Base-by-base conservation (phyloP, 92 coral and sea anemone species). In the Virgularia gustaviana region DNA sequence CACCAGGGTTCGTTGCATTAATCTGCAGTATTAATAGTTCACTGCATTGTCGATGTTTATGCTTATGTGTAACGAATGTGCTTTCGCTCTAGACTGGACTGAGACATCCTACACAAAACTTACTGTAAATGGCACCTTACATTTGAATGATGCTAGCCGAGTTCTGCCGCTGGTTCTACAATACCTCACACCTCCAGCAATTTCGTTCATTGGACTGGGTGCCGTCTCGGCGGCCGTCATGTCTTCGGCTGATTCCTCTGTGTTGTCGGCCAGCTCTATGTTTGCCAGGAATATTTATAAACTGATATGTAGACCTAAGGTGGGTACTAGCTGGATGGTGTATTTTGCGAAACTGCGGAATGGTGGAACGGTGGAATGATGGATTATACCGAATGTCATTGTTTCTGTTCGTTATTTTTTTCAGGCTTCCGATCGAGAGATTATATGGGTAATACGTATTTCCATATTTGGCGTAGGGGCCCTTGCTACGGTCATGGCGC, bases 201-300 rank as follows among this genome's bases (percentile, higher is more conserved):
- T 90, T 10, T 75, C 95, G 42, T 80, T 90, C 75, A 71, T 90
- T 49, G 97, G 97, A 3, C 86, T 90, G 10, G 97, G 95, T 6
- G 97, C 97, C 15, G 97, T 88, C 36, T 85, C 97, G 35, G 90
- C 97, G 0, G 97, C 97, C 13, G 97, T 90, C 47, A 90, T 90
- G 97, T 90, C 97, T 33, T 88, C 95, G 20, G 94, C 97, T 3
- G 97, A 90, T 82, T 85, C 90, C 38, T 88, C 88, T 23, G 72
- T 88, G 53, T 76, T 90, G 29, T 88, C 97, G 0, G 97, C 97
- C 12, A 73, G 88, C 67, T 78, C 90, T 70, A 90, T 90, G 90
- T 90, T 88, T 61, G 79, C 97, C 13, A 71, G 83, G 27, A 90
- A 90, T 81, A 62, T 90, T 55, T 90, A 90, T 73, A 81, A 81